Evolutionary conservation across 2,888 invertebrate species (phyloP).

Genomic region (Trachelus tabidus): DNA sequence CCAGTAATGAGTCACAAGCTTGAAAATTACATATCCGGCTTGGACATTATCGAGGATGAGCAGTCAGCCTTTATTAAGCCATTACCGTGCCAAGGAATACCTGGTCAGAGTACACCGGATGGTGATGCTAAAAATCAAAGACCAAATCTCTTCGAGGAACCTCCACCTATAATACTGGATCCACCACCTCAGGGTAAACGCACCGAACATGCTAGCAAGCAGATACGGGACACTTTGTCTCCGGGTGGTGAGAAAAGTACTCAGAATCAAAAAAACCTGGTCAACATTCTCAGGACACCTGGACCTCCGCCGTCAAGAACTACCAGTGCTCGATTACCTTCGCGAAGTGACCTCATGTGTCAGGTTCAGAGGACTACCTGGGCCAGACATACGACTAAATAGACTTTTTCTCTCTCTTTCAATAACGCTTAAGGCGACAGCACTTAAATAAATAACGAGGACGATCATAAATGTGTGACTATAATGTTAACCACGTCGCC

Average conservation of each 20-base stretch:
- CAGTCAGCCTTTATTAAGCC: conserved; percentile 60
- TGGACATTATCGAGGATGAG: conserved; percentile 21
- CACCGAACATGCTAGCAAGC: conserved; percentile 22
- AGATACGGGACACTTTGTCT: conserved; percentile 7
- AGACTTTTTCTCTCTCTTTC: conserved; percentile 40
- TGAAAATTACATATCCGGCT: conserved; percentile 54
- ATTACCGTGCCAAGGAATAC: conserved; percentile 43
- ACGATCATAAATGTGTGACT: not conserved
- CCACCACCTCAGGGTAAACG: conserved; percentile 52
- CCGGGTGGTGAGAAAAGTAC: conserved; percentile 7
- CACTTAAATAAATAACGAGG: not conserved
- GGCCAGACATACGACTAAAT: conserved; percentile 91
- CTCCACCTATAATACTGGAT: conserved; percentile 53
- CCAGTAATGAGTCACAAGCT: conserved; percentile 62
- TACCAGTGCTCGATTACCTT: conserved; percentile 88
- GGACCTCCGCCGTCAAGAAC: conserved; percentile 69
- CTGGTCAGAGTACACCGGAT: conserved; percentile 21
- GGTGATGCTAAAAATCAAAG: conserved; percentile 15
- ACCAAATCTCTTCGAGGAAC: conserved; percentile 40
- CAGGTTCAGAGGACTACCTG: conserved; percentile 84
- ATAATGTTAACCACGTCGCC: not conserved
- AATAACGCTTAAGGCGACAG: not conserved
- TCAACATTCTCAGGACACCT: conserved; percentile 48
- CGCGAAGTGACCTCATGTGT: conserved; percentile 86
- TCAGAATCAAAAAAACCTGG: conserved; percentile 32